Conservation (phyloP, 2,797 vertebrate species). For the Cheirogaleus major region DNA sequence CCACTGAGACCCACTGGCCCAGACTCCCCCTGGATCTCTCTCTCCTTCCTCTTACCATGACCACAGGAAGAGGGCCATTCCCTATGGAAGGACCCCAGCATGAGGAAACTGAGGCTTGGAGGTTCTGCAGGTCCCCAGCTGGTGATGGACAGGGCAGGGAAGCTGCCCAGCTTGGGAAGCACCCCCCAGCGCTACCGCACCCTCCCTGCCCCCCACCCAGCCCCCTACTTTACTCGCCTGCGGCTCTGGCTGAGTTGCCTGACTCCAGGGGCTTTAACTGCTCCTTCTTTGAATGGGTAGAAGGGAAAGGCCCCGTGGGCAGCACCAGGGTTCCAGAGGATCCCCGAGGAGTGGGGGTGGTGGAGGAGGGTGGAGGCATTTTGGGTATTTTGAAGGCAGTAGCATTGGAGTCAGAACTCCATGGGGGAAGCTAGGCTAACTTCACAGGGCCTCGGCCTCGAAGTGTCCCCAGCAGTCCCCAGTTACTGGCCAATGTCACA, state of each 20-base stretch:
- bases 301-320: neutral
- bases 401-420: neutral
- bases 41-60: neutral
- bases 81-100: neutral
- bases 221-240: neutral
- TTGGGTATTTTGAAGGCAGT: neutral
- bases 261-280: neutral
- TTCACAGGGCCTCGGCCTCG: neutral
- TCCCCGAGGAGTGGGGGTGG: neutral
- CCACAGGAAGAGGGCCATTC: neutral
- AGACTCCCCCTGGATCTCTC: neutral
- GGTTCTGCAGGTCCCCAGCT: neutral
- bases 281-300: neutral
- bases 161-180: neutral
- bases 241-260: neutral
- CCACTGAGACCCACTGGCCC: neutral
- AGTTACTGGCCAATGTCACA: neutral
- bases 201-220: neutral
- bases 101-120: neutral
- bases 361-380: neutral
- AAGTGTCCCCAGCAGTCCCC: neutral
- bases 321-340: neutral
- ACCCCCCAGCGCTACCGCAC: neutral
- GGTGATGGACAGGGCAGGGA: neutral
- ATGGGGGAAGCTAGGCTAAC: neutral